Evolutionary conservation across 2,888 invertebrate genomes (phyloP).

Genomic region (Endotricha flammealis): DNA sequence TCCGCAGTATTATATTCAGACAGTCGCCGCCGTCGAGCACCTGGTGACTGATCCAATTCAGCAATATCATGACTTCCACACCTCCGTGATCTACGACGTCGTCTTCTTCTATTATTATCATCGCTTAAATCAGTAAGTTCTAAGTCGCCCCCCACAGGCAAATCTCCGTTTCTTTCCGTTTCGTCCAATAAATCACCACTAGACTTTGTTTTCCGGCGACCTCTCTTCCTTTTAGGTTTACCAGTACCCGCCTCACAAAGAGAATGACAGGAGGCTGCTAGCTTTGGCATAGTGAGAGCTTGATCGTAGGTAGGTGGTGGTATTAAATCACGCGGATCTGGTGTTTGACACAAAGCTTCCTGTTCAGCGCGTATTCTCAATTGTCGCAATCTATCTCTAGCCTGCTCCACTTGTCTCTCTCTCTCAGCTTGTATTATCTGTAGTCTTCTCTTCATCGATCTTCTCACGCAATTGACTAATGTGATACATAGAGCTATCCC

Average conservation of each 20-base stretch:
- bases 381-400: constrained; percentile 75
- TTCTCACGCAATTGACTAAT: constrained; percentile 73
- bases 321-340: constrained; percentile 82
- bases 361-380: constrained; percentile 72
- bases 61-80: constrained; percentile 70
- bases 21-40: constrained; percentile 58
- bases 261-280: constrained; percentile 80
- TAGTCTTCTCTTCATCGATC: constrained; percentile 74
- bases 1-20: constrained; percentile 48
- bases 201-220: constrained; percentile 71
- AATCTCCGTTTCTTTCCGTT: constrained; percentile 61
- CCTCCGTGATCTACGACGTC: constrained; percentile 38
- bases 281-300: constrained; percentile 85
- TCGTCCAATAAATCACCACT: constrained; percentile 71
- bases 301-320: constrained; percentile 87
- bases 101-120: constrained; percentile 38
- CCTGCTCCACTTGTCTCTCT: constrained; percentile 77
- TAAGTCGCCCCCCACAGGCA: constrained; percentile 29
- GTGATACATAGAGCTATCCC: constrained; percentile 75
- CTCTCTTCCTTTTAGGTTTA: constrained; percentile 56
- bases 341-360: constrained; percentile 78
- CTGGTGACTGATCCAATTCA: constrained; percentile 64
- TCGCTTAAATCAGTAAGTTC: constrained; percentile 53
- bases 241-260: constrained; percentile 64
- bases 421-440: constrained; percentile 69